phyloP scores from a whole-genome alignment of 2,797 vertebrate genomes.

The Dendrocincla tyrannina region DNA sequence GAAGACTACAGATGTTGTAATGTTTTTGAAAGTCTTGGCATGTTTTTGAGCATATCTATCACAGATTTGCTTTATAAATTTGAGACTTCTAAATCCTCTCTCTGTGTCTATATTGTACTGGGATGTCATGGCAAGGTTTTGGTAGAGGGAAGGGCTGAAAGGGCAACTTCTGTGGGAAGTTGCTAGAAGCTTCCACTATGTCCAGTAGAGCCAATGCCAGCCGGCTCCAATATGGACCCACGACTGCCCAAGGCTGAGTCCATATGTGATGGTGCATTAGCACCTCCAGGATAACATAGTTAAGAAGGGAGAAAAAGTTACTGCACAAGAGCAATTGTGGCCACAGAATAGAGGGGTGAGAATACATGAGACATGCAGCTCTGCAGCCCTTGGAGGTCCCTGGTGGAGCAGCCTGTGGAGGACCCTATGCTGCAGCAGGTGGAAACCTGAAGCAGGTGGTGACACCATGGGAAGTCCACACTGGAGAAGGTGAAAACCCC shows the following conservation, averaged over 20 bases:
- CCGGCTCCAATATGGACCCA: accelerated
- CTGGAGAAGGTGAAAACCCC: not conserved
- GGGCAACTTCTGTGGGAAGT: not conserved
- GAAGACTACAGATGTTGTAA: not conserved
- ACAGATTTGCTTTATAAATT: not conserved
- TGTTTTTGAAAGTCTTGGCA: not conserved
- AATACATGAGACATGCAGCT: not conserved
- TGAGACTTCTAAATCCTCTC: not conserved
- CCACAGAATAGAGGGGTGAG: not conserved
- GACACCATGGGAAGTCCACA: not conserved
- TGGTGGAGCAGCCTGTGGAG: not conserved
- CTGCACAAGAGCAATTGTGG: not conserved
- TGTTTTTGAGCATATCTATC: not conserved
- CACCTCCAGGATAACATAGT: not conserved
- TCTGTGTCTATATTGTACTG: not conserved
- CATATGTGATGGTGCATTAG: not conserved
- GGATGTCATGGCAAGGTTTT: not conserved
- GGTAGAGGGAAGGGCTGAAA: not conserved
- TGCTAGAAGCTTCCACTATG: not conserved
- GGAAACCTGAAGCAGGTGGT: not conserved
- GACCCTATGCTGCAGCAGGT: not conserved
- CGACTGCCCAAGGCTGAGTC: not conserved
- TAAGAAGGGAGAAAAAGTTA: not conserved
- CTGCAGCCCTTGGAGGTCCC: not conserved
- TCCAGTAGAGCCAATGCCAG: not conserved